Conservation (phyloP, 1,140 invertebrate species). For the Cyrtorhinus lividipennis region DNA sequence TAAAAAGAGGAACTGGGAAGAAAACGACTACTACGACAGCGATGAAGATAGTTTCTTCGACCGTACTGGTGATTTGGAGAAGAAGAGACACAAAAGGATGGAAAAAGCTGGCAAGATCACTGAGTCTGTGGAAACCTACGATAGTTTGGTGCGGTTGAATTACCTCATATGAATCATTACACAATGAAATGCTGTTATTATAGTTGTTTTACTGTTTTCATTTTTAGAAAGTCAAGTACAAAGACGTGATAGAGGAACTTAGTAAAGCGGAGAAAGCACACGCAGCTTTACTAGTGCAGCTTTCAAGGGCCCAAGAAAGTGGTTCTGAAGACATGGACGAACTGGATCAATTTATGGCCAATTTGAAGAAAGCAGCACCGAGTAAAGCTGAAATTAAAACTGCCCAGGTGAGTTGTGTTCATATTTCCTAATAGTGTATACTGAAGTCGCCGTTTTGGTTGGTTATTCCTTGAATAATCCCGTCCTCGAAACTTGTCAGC, state of each 20-base stretch:
- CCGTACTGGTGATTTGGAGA: conserved; percentile 81
- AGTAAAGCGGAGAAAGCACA: conserved; percentile 27
- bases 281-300: conserved; percentile 9
- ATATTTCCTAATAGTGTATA: background rate
- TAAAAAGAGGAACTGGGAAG: conserved; percentile 64
- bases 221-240: conserved; percentile 52
- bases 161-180: too few relatives aligned
- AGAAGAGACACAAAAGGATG: conserved; percentile 69
- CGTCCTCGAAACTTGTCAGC: too few relatives aligned
- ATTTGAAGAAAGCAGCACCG: conserved; percentile 33
- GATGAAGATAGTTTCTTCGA: conserved; percentile 95
- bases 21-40: conserved; percentile 89
- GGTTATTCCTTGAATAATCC: too few relatives aligned
- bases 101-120: conserved; percentile 43
- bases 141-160: conserved; percentile 45
- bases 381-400: conserved; percentile 39
- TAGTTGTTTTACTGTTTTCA: conserved; percentile 11
- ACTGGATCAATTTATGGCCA: conserved; percentile 59
- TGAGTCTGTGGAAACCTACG: conserved; percentile 56
- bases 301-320: conserved; percentile 19
- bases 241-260: conserved; percentile 39
- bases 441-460: too few relatives aligned
- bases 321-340: conserved; percentile 40
- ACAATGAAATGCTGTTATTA: too few relatives aligned
- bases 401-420: conserved; percentile 31